A percentile compares a stretch with the other conserved stretches of the same genome.
Conservation (phyloP, 2,797 vertebrate genomes). For the Trachurus trachurus region DNA sequence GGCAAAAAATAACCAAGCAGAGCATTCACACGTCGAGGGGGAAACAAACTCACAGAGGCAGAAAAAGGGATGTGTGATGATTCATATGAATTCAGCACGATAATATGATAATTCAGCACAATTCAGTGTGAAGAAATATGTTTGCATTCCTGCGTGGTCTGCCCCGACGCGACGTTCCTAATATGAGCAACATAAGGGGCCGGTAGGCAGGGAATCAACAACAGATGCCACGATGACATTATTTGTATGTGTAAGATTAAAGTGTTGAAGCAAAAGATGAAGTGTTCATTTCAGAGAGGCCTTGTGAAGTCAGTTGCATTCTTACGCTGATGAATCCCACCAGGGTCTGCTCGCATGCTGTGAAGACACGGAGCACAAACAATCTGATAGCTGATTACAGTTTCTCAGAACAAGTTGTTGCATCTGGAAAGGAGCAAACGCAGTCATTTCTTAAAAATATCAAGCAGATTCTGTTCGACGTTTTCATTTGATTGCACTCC, state of each 20-base stretch:
- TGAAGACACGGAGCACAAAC: slow-evolving; percentile 60
- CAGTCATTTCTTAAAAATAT: slow-evolving; percentile 73
- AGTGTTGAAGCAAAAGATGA: slow-evolving; percentile 65
- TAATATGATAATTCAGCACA: slow-evolving; percentile 17
- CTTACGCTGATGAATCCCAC: slow-evolving; percentile 70
- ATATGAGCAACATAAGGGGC: slow-evolving; percentile 21
- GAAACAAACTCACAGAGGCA: background rate
- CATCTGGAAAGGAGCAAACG: slow-evolving; percentile 73
- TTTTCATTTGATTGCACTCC: slow-evolving; percentile 73
- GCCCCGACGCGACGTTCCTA: background rate
- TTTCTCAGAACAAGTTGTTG: slow-evolving; percentile 65
- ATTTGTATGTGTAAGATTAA: slow-evolving; percentile 55
- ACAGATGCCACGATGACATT: slow-evolving; percentile 61
- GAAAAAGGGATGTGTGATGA: background rate
- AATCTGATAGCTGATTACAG: slow-evolving; percentile 71
- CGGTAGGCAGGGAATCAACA: slow-evolving; percentile 51
- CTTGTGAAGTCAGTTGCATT: slow-evolving; percentile 70
- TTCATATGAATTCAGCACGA: background rate
- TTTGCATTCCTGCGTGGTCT: slow-evolving; percentile 9
- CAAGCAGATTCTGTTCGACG: slow-evolving; percentile 65
- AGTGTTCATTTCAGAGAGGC: slow-evolving; percentile 51
- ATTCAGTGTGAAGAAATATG: slow-evolving; percentile 22
- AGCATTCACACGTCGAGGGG: background rate
- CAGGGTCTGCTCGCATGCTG: slow-evolving; percentile 54
- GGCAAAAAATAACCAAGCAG: background rate